Base-by-base conservation (phyloP, 1,140 invertebrate genomes). In the Theocolax elegans region DNA sequence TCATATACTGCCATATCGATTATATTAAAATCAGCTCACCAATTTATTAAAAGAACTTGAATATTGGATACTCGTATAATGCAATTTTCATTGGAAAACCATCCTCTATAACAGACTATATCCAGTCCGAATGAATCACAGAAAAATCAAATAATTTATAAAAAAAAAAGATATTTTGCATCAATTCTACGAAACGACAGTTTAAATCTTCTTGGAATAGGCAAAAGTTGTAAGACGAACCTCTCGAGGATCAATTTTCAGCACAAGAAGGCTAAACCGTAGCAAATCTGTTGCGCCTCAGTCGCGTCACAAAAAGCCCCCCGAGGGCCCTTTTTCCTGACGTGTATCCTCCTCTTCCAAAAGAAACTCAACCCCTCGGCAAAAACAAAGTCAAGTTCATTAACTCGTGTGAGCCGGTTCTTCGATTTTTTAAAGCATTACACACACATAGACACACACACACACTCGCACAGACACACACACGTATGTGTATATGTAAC, bases 171-270 rank as follows among this genome's bases (percentile, higher is more conserved):
- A n/a, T n/a, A n/a, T n/a, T n/a, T n/a, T 46, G 25, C 38, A 25
- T 15, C 17, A 23, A 66, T 65, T 42, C 63, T 12, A 21, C 21
- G 49, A 66, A 44, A 17, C 12, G 31, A 15, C 23, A 40, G 12
- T 54, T 42, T 21, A 44, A 65, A 65, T 65, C 35, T 54, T 46
- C 27, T 23, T 12, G 46, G 54, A 59, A 67, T 27, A 40, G 35
- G 19, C 44, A 40, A 51, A 67, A 23, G 27, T 49, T 58, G 54
- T 58, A 58, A 58, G 54, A 42, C 65, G 65, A 59, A 35, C 49
- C 54, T 35, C 17, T 2, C 19, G 29, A 40, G 54, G 65, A 67
- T 67, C 65, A 46, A 58, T 67, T 67, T 67, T 59, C 65, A 67
- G 19, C 21, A 19, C 17, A 17, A 64, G 62, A 51, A 53, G 29